phyloP scores from a whole-genome alignment of 2,113 vertebrate genomes.

The Paracanthobrama guichenoti region DNA sequence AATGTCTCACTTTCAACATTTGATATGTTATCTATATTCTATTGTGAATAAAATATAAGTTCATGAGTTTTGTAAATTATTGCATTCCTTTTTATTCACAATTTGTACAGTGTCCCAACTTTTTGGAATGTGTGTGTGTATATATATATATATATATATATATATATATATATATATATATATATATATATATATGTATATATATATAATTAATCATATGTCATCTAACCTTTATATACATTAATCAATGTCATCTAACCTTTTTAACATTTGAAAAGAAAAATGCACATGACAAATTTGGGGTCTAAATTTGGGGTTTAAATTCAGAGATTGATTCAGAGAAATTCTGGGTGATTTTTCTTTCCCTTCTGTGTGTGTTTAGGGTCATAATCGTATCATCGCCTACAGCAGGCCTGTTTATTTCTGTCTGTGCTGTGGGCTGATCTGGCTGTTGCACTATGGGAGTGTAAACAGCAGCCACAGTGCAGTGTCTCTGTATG shows the following conservation, averaged over 20 bases:
- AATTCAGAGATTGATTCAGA: constrained; percentile 42
- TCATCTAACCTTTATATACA: no score
- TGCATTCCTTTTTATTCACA: no score
- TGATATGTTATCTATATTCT: no score
- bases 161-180: background rate
- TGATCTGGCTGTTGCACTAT: constrained; percentile 96
- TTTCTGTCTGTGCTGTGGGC: constrained; percentile 97
- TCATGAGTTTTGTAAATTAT: no score
- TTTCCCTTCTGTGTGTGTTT: constrained; percentile 2
- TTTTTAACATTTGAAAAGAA: no score
- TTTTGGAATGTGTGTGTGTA: no score
- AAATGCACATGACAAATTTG: background rate
- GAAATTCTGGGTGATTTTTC: no score
- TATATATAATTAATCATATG: no score
- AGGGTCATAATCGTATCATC: constrained; percentile 99
- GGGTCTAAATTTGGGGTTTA: background rate
- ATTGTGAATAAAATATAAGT: no score
- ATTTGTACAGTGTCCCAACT: no score
- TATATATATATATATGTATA: background rate
- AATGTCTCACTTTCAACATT: no score
- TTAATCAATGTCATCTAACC: no score
- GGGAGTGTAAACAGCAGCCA: constrained; percentile 84
- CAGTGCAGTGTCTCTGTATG: constrained; percentile 85
- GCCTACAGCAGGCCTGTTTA: constrained; percentile 98
- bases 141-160: background rate